Conservation (phyloP, 2,888 invertebrate species). For the Troides aeacus region DNA sequence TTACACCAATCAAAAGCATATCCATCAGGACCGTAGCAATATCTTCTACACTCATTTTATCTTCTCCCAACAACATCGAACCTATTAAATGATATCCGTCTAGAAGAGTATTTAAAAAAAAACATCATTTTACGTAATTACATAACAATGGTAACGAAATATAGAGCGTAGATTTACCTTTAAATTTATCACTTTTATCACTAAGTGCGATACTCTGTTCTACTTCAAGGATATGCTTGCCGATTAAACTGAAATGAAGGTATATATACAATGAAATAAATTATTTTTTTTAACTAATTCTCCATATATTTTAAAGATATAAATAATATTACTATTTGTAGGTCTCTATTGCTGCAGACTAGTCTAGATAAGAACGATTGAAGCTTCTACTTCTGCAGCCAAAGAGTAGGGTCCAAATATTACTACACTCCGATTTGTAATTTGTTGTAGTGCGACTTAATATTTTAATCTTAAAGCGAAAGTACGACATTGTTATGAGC, state of each 20-base stretch:
- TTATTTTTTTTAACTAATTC: neutral
- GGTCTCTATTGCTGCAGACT: too few relatives aligned
- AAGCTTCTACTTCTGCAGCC: too few relatives aligned
- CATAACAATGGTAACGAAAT: neutral
- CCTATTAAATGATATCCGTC: conserved; percentile 67
- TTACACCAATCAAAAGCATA: conserved; percentile 83
- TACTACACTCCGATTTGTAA: too few relatives aligned
- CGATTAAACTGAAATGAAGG: conserved; percentile 70
- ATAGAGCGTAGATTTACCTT: conserved; percentile 36
- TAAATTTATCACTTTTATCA: conserved; percentile 38
- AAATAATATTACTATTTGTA: neutral
- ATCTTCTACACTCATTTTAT: conserved; percentile 80
- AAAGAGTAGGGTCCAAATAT: too few relatives aligned
- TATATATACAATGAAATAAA: too few relatives aligned
- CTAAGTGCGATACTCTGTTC: conserved; percentile 57
- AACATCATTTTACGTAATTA: too few relatives aligned
- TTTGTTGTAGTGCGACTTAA: too few relatives aligned
- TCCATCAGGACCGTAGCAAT: conserved; percentile 83
- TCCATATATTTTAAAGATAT: neutral
- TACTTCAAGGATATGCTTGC: conserved; percentile 79
- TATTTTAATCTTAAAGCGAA: too few relatives aligned
- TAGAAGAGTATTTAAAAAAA: conserved; percentile 29
- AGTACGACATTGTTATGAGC: too few relatives aligned
- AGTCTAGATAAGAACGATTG: too few relatives aligned
- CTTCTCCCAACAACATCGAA: conserved; percentile 76